Base-by-base conservation (phyloP, 2,888 invertebrate genomes). In the Maniola hyperantus region DNA sequence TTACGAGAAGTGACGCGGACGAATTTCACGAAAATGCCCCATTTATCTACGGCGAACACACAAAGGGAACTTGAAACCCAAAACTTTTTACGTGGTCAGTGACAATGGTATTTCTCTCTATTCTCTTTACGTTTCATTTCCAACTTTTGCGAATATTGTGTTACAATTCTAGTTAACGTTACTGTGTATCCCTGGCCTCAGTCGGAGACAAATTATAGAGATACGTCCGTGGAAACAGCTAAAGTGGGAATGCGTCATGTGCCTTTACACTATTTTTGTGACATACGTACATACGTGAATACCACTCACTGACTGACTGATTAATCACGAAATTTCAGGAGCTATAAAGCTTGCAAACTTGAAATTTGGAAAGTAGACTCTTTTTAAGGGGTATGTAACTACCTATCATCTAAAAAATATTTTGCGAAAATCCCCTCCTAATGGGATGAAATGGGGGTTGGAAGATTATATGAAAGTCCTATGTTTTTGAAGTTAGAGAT, bases 51-150 rank as follows among this genome's bases (percentile, higher is more conserved):
- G 79, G 82, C 79, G 83, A 80, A 81, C 85, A 87, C 88, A 91
- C 91, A 91, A 91, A 89, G 83, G 89, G 87, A 84, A 87, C 83
- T 80, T 81, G 86, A 88, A 89, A 89, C 88, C 89, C 85, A 86
- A 91, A 91, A 91, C 89, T 91, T 91, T 91, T 91, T 89, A 89
- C 86, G 88, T 90, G 89, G 88, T 88, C 90, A 90, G 84, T 89
- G 88, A 91, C 89, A 88, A 88, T 86, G 87, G 84, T 82, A 84
- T 87, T 87, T 84, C 83, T 86, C 82, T 85, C 84, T 84, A 85
- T 88, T 88, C 87, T 89, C 84, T 89, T 87, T 88, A 83, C 83
- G 82, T 87, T 89, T 87, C 84, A 83, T 88, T 86, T 82, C 81
- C 79, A 84, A 87, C 83, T 84, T 85, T 77, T 77, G 78, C 76